phyloP scores from a whole-genome alignment of 2,888 invertebrate species.

The Ornithoptera alexandrae region DNA sequence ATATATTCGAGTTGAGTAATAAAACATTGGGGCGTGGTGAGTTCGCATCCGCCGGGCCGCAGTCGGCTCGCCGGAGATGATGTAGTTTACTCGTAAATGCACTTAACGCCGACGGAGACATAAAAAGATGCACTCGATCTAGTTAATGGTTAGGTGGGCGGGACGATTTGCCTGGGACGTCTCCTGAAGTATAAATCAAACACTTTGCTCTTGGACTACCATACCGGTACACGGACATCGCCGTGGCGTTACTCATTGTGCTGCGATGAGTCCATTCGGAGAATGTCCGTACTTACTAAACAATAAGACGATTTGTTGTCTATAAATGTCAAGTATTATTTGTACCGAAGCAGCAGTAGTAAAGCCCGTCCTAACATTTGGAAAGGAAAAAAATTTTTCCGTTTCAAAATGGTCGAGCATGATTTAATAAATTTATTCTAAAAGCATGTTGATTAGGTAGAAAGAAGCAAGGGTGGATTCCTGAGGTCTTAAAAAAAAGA shows the following conservation, averaged over 20 bases:
- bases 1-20: constrained; percentile 52
- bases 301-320: constrained; percentile 23
- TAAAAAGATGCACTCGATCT: constrained; percentile 72
- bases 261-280: background rate
- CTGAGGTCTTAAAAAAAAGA: background rate
- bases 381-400: too few species aligned
- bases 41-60: constrained; percentile 50
- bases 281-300: constrained; percentile 16
- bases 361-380: too few species aligned
- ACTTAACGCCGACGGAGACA: constrained; percentile 68
- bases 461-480: too few species aligned
- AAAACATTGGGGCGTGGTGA: constrained; percentile 55
- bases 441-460: too few species aligned
- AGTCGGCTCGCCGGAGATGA: constrained; percentile 45
- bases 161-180: constrained; percentile 44
- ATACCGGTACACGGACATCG: constrained; percentile 27
- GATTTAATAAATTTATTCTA: too few species aligned
- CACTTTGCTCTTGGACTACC: constrained; percentile 33
- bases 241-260: constrained; percentile 32
- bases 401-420: too few species aligned
- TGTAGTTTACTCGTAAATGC: constrained; percentile 72
- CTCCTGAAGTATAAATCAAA: constrained; percentile 47
- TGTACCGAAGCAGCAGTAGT: background rate
- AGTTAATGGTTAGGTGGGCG: constrained; percentile 68
- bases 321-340: constrained; percentile 24